Evolutionary conservation across 2,113 vertebrate genomes (phyloP).

Genomic region (Menidia beryllina): DNA sequence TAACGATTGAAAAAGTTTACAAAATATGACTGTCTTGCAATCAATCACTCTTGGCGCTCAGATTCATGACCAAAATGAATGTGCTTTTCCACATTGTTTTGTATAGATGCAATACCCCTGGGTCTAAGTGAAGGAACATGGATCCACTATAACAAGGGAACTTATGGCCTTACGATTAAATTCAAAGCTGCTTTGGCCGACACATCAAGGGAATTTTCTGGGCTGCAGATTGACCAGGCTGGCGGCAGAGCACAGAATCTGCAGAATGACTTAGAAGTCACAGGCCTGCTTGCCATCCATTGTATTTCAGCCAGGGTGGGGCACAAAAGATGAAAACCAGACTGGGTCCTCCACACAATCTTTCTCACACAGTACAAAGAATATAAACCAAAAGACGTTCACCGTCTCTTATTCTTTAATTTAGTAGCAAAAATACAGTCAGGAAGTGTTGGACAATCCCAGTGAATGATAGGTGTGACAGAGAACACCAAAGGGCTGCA

Average conservation of each 20-base stretch:
- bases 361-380: conserved; percentile 51
- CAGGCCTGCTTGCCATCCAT: conserved; percentile 78
- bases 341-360: conserved; percentile 57
- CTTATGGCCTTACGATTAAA: conserved; percentile 79
- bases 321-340: conserved; percentile 77
- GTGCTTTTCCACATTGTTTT: conserved; percentile 74
- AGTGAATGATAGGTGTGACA: conserved; percentile 57
- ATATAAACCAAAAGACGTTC: conserved; percentile 37
- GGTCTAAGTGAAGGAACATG: conserved; percentile 73
- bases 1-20: conserved; percentile 55
- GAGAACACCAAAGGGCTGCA: conserved; percentile 38
- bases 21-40: conserved; percentile 48
- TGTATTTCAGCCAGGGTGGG: conserved; percentile 76
- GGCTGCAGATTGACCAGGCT: conserved; percentile 74
- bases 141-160: conserved; percentile 78
- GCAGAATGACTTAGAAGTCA: conserved; percentile 79
- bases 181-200: conserved; percentile 80
- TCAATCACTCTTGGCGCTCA: conserved; percentile 43
- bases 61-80: conserved; percentile 65
- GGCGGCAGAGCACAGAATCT: conserved; percentile 77
- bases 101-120: conserved; percentile 68
- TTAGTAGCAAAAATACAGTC: conserved; percentile 38
- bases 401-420: conserved; percentile 37
- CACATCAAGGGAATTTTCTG: conserved; percentile 78
- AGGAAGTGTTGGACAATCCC: conserved; percentile 52